Evolutionary conservation across 2,888 invertebrate species (phyloP).

Genomic region (Oscheius sp.): DNA sequence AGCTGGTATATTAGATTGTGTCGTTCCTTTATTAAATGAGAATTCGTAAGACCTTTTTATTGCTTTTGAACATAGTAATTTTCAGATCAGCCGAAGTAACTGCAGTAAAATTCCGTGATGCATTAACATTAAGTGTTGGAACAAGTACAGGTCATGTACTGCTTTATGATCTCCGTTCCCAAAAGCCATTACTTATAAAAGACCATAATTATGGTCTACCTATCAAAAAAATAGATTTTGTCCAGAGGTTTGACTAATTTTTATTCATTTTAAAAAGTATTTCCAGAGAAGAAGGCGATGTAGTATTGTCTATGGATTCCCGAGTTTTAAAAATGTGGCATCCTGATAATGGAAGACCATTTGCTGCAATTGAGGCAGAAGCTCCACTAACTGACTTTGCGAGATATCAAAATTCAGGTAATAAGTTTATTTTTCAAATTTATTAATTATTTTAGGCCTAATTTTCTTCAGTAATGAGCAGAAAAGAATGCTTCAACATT

Average conservation of each 20-base stretch:
- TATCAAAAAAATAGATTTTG: conserved; percentile 87
- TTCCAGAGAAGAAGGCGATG: conserved; percentile 72
- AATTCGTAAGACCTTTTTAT: conserved; percentile 47
- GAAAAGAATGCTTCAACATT: conserved; percentile 91
- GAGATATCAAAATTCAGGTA: conserved; percentile 65
- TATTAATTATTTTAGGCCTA: conserved; percentile 73
- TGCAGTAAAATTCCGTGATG: conserved; percentile 76
- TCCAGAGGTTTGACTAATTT: conserved; percentile 30
- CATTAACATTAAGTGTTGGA: conserved; percentile 81
- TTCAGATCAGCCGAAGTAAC: conserved; percentile 75
- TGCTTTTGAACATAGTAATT: background rate
- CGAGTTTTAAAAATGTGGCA: conserved; percentile 88
- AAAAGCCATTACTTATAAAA: conserved; percentile 86
- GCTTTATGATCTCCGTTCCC: conserved; percentile 91
- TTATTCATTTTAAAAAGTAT: background rate
- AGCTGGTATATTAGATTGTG: conserved; percentile 86
- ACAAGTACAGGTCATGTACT: conserved; percentile 91
- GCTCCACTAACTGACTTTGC: conserved; percentile 82
- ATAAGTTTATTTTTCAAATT: background rate
- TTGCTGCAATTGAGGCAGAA: conserved; percentile 87
- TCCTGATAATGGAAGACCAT: conserved; percentile 86
- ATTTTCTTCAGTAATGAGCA: conserved; percentile 93
- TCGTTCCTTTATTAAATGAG: conserved; percentile 69
- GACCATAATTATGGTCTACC: conserved; percentile 94
- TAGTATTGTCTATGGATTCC: conserved; percentile 87